These are phyloP conservation scores for Paraplagusia blochii DNA, from an alignment of 2,113 vertebrate genomes.

Conservation along the genomic window DNA sequence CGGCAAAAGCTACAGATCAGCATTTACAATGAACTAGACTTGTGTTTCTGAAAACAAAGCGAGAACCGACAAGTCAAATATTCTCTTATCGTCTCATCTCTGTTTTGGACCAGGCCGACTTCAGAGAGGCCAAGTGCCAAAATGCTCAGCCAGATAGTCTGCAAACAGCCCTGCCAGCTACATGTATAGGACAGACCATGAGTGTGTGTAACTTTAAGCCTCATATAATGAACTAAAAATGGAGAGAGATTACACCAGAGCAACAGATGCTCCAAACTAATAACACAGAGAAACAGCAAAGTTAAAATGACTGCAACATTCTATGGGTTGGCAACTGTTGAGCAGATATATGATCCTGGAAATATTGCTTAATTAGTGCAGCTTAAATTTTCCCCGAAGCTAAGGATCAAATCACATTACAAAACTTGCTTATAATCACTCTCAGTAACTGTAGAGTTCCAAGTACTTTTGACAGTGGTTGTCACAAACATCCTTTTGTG, in stretches of 20 bases:
- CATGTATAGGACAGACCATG: no score
- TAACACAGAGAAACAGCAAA: not conserved
- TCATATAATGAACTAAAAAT: no score
- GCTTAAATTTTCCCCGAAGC: not conserved
- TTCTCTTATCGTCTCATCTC: not conserved
- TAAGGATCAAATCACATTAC: not conserved
- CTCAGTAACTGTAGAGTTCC: not conserved
- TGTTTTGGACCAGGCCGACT: not conserved
- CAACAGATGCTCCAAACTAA: not conserved
- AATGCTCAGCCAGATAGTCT: no score
- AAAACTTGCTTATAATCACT: not conserved
- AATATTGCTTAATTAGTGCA: not conserved
- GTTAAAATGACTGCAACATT: not conserved
- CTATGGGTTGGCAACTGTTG: not conserved
- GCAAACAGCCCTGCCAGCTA: no score
- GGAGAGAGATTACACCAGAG: not conserved
- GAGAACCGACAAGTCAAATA: not conserved
- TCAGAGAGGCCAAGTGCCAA: not conserved
- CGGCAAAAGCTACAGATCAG: not conserved
- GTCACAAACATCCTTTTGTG: conserved; percentile 14
- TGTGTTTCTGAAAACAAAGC: not conserved
- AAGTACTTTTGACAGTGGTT: conserved; percentile 16
- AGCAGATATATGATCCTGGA: not conserved
- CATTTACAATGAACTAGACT: not conserved
- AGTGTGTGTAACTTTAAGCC: no score